Evolutionary conservation across 2,113 vertebrate genomes (phyloP).

Genomic region (Mobula hypostoma): DNA sequence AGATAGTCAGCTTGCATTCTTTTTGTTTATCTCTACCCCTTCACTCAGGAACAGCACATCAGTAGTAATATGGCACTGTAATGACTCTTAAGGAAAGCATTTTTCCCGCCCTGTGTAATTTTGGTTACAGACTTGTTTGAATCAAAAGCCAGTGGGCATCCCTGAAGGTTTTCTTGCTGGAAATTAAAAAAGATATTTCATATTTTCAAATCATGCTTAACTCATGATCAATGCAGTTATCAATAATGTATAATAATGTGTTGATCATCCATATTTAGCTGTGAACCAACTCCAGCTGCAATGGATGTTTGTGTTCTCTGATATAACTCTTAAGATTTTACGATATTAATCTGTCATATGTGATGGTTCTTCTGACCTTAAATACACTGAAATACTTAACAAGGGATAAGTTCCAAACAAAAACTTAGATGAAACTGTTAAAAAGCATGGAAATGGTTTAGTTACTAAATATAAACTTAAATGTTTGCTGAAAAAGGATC

Average conservation of each 20-base stretch:
- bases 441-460: background rate
- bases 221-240: too few species aligned
- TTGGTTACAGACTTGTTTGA: background rate
- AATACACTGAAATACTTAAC: too few species aligned
- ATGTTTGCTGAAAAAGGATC: background rate
- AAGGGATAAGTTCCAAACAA: background rate
- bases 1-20: background rate
- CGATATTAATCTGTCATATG: background rate
- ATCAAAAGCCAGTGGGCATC: background rate
- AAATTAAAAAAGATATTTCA: background rate
- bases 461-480: background rate
- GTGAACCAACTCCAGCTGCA: background rate
- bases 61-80: background rate
- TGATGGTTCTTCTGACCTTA: too few species aligned
- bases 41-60: background rate
- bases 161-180: background rate
- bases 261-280: background rate
- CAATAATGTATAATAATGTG: background rate
- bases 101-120: background rate
- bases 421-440: background rate
- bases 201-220: background rate
- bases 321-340: background rate
- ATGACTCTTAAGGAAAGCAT: background rate
- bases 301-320: background rate
- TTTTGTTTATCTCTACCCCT: background rate